phyloP scores from a whole-genome alignment of 2,797 vertebrate genomes.

The Smutsia gigantea region DNA sequence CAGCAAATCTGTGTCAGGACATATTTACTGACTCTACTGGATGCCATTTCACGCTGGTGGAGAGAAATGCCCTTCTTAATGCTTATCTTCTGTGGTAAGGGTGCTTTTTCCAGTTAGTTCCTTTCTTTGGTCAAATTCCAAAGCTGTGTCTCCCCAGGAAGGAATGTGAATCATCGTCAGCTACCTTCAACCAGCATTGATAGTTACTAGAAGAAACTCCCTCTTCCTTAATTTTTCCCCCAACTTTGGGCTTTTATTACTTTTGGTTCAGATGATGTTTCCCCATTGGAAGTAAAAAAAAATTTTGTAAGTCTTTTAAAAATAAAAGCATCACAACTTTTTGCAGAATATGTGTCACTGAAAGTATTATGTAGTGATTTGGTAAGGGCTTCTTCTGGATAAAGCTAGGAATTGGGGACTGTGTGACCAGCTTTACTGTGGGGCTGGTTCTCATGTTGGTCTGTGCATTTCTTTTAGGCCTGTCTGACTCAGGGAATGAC shows the following conservation, averaged over 20 bases:
- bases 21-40: accelerated
- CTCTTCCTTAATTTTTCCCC: not conserved
- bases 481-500: conserved; percentile 92
- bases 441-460: not conserved
- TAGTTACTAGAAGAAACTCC: not conserved
- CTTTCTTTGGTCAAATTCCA: not conserved
- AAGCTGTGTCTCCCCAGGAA: not conserved
- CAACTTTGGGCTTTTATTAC: not conserved
- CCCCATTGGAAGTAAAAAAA: not conserved
- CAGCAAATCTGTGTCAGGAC: not conserved
- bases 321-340: not conserved
- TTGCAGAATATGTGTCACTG: not conserved
- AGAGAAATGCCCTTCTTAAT: not conserved
- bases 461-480: conserved; percentile 86
- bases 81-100: not conserved
- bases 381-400: not conserved
- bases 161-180: not conserved
- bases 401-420: conserved; percentile 81
- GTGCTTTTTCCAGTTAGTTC: not conserved
- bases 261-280: not conserved
- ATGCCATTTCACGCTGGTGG: not conserved
- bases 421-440: conserved; percentile 77
- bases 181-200: not conserved
- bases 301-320: conserved; percentile 6
- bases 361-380: not conserved